Evolutionary conservation across 1,140 invertebrate species (phyloP).

Genomic region (Coenobita brevimanus): DNA sequence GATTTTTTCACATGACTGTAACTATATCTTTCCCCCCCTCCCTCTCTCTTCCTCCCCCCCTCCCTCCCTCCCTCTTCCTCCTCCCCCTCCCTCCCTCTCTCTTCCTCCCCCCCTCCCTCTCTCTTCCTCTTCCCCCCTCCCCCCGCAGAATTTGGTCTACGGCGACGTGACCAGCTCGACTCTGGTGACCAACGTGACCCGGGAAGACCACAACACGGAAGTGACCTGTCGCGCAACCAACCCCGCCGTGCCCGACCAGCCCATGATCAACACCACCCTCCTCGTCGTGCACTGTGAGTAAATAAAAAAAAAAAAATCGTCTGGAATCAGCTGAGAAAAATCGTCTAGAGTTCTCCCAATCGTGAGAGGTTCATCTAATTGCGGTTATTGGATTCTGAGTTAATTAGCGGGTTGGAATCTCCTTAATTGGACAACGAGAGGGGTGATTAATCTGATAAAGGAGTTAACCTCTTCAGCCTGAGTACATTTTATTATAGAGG

Average conservation of each 20-base stretch:
- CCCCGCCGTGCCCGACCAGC: conserved; percentile 37
- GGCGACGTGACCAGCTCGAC: conserved; percentile 45
- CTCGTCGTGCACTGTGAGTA: conserved; percentile 56
- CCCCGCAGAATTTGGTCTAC: conserved; percentile 39
- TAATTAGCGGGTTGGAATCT: no score
- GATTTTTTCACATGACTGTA: no score
- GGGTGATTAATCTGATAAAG: no score
- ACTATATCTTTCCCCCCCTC: no score
- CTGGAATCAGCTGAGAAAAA: no score
- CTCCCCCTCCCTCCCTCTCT: background rate
- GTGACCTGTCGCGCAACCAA: conserved; percentile 47
- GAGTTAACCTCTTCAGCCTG: no score
- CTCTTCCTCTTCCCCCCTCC: background rate
- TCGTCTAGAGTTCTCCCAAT: no score
- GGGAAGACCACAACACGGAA: conserved; percentile 31
- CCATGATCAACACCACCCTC: conserved; percentile 38
- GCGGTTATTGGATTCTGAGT: no score
- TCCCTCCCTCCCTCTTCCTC: background rate
- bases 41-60: background rate
- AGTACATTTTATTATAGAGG: no score
- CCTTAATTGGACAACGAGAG: no score
- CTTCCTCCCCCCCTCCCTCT: background rate
- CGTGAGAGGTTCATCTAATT: no score
- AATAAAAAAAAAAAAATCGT: background rate
- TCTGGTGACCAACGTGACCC: conserved; percentile 51